These are phyloP conservation scores for Eueremaeus valkanovi DNA, from an alignment of 2,888 invertebrate species.

Conservation along the genomic window DNA sequence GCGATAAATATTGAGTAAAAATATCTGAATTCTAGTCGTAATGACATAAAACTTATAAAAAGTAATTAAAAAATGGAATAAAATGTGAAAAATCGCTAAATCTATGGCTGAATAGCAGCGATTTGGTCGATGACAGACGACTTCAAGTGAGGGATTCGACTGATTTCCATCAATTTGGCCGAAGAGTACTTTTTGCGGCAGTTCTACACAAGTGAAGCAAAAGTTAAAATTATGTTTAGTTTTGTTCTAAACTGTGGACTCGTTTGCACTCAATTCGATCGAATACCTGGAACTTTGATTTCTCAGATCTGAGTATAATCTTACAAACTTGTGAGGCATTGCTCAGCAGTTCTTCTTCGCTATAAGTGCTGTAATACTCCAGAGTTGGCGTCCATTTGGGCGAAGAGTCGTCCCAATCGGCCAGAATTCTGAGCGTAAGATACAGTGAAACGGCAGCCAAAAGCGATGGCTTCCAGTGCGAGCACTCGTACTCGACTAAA, in stretches of 20 bases:
- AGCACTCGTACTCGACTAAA: conserved; percentile 73
- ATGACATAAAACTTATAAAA: too few species aligned
- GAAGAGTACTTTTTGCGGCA: conserved; percentile 54
- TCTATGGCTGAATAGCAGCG: conserved; percentile 43
- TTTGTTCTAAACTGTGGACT: conserved; percentile 7
- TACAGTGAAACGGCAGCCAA: conserved; percentile 76
- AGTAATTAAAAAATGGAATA: conserved; percentile 20
- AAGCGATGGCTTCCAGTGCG: conserved; percentile 71
- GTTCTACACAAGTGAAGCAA: conserved; percentile 50
- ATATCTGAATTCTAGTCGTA: too few species aligned
- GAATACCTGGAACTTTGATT: conserved; percentile 63
- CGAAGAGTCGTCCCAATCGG: conserved; percentile 49
- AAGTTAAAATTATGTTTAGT: background rate
- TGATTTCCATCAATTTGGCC: conserved; percentile 54
- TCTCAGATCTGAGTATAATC: conserved; percentile 65
- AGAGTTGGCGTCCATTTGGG: conserved; percentile 70
- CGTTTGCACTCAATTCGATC: too few species aligned
- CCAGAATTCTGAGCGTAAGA: conserved; percentile 60
- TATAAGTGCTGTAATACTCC: conserved; percentile 70
- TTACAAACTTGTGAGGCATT: conserved; percentile 66
- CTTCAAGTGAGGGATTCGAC: conserved; percentile 52
- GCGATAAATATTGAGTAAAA: too few species aligned
- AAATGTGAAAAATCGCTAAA: conserved; percentile 22
- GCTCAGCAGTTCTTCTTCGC: conserved; percentile 64
- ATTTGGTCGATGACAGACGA: conserved; percentile 46